Evolutionary conservation across 2,888 invertebrate species (phyloP).

Genomic region (Alloplasta piceator): DNA sequence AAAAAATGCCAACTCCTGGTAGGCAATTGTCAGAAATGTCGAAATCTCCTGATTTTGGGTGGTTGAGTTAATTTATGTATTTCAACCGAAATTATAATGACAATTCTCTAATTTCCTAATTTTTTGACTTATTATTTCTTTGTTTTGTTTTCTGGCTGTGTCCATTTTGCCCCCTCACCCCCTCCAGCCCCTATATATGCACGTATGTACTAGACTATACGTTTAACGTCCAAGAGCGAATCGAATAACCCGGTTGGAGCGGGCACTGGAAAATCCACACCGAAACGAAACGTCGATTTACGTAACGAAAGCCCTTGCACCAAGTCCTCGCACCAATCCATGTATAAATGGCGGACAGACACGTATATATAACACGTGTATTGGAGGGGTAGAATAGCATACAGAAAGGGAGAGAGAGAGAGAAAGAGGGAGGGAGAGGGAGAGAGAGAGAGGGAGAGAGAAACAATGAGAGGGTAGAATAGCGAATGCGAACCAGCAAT

Average conservation of each 20-base stretch:
- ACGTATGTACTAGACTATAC: not conserved
- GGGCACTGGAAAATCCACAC: conserved; percentile 52
- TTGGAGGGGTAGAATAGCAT: not conserved
- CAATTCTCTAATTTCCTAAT: no score
- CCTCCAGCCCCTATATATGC: not conserved
- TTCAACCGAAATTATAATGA: no score
- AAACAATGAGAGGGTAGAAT: conserved; percentile 18
- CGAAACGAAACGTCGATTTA: conserved; percentile 63
- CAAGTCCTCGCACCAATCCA: conserved; percentile 18
- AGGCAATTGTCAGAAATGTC: no score
- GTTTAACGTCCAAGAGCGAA: conserved; percentile 32
- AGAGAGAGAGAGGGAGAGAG: conserved; percentile 22
- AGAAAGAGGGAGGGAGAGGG: not conserved
- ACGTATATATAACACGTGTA: conserved; percentile 9
- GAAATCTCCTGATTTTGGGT: no score
- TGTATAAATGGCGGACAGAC: not conserved
- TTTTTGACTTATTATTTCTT: no score
- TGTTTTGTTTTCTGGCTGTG: no score
- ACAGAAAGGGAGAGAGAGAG: conserved; percentile 9
- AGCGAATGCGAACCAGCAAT: conserved; percentile 3
- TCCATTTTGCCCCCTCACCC: no score
- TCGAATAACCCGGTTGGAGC: conserved; percentile 48
- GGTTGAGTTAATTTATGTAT: no score
- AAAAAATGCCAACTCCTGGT: no score
- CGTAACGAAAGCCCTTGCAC: conserved; percentile 60